Conservation (phyloP, 1,140 invertebrate genomes). For the Aphis gossypii region DNA sequence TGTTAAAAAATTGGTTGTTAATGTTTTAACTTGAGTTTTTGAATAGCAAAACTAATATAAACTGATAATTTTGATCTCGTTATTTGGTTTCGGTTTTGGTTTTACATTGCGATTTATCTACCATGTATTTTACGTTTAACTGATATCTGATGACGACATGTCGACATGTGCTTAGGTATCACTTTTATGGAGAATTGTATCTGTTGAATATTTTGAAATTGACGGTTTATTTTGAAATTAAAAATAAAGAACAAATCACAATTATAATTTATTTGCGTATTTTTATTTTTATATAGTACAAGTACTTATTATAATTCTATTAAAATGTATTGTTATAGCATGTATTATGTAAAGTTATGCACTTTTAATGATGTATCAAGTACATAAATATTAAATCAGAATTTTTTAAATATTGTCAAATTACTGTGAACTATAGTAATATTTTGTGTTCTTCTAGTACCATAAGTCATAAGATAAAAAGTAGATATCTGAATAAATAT, state of each 20-base stretch:
- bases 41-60: not conserved
- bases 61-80: not conserved
- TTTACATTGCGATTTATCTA: not conserved
- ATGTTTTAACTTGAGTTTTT: not conserved
- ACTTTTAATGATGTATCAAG: not conserved
- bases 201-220: not conserved
- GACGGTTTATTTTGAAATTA: not conserved
- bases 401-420: not conserved
- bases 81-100: too few species aligned
- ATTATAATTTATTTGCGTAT: too few species aligned
- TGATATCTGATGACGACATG: not conserved
- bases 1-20: not conserved
- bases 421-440: not conserved
- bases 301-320: not conserved
- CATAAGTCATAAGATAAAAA: not conserved
- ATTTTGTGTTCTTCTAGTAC: not conserved
- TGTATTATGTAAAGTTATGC: not conserved
- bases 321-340: not conserved
- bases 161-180: not conserved
- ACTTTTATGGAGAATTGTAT: not conserved
- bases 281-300: too few species aligned
- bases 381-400: not conserved
- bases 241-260: not conserved
- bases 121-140: not conserved
- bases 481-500: constrained; percentile 1